Evolutionary conservation across 2,888 invertebrate genomes (phyloP), one percentile per base, ranked within the genome.

Genomic region (Caradrina clavipalpis): DNA sequence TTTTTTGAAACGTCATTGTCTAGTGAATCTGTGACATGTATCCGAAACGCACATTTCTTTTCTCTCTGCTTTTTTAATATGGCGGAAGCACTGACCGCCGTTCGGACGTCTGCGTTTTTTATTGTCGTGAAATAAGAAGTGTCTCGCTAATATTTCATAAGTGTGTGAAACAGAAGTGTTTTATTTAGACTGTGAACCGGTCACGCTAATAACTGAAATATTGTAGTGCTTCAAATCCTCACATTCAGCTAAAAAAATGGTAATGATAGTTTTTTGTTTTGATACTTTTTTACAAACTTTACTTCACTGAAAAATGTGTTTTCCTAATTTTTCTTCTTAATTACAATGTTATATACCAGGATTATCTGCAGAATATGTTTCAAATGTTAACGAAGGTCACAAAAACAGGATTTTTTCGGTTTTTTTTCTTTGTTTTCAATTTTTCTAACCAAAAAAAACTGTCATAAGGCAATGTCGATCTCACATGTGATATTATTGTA

Each of bases 181-280:
- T 71, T 80, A 78, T 69, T 75, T 78, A 77, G 83, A 84, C 82
- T 83, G 85, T 87, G 88, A 77, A 68, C 79, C 56, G 69, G 62
- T 77, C 75, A 78, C 81, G 73, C 68, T 64, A 77, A 68, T 78
- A 82, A 69, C 65, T 74, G 54, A 58, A 72, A 70, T 50, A 70
- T 72, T 63, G 57, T 57, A 82, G 85, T 81, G 78, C 71, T 80
- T 70, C 65, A 77, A 81, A 82, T 83, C 86, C 69, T 78, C 80
- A 80, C 82, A 86, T 87, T 89, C 87, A 81, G 84, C 85, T 80
- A 82, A 89, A 95, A 96, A 96, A 96, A 96, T 96, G 96, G 96
- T 96, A 96, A 95, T 93, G 95, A 95, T 94, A 94, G 95, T 96
- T 96, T 96, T 96, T 96, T 96, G 96, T 96, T 96, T 96, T 96